These are phyloP conservation scores for Apodemia zela DNA, from an alignment of 2,888 invertebrate species.

Conservation along the genomic window DNA sequence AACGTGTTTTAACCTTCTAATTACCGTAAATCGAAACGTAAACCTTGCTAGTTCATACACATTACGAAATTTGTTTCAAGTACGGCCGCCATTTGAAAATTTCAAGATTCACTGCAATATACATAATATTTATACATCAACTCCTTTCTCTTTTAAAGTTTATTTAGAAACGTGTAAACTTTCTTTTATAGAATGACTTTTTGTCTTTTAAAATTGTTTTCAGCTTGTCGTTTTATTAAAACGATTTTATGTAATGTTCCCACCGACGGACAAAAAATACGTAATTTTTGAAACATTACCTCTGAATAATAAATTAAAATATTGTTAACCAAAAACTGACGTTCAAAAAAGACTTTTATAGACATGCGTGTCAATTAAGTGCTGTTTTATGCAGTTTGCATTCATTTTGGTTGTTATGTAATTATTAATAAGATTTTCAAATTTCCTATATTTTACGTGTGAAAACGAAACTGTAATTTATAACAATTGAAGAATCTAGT, in stretches of 20 bases:
- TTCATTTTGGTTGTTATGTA: not conserved
- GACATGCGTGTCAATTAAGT: no score
- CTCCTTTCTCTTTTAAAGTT: constrained; percentile 12
- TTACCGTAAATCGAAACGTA: constrained; percentile 12
- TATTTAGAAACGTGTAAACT: constrained; percentile 2
- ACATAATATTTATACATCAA: constrained; percentile 11
- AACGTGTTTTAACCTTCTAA: constrained; percentile 5
- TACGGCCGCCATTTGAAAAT: constrained; percentile 13
- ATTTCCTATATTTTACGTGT: constrained; percentile 8
- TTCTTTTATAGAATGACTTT: not conserved
- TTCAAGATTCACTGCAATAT: constrained; percentile 9
- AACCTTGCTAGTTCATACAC: constrained; percentile 4
- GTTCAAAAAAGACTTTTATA: no score
- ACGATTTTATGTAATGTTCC: not conserved
- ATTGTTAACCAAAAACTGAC: not conserved
- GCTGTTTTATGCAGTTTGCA: no score
- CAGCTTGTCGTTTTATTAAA: no score
- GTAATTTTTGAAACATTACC: not conserved
- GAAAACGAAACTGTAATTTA: constrained; percentile 37
- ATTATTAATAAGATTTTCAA: no score
- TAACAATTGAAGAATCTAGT: constrained; percentile 66
- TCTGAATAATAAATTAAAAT: not conserved
- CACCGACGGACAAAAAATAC: not conserved
- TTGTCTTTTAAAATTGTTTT: not conserved
- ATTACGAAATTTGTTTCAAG: constrained; percentile 9